phyloP scores from a whole-genome alignment of 2,797 vertebrate genomes.

The Halcyon leucocephala region DNA sequence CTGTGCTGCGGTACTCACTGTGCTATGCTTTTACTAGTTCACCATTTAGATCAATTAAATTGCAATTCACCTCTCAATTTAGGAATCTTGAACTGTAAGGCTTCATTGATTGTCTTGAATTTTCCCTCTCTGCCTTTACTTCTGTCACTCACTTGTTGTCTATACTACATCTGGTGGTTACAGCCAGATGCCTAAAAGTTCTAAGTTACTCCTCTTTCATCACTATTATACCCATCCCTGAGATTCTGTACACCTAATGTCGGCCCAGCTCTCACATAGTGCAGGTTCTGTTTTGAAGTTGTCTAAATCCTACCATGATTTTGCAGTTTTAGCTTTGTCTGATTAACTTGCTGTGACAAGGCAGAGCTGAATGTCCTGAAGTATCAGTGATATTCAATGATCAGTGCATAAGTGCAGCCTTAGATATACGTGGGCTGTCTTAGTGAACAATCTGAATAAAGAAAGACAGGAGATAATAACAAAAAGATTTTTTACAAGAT shows the following conservation, averaged over 20 bases:
- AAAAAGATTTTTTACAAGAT: neutral
- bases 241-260: neutral
- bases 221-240: neutral
- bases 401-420: neutral
- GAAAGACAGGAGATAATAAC: neutral
- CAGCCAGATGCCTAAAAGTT: neutral
- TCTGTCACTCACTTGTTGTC: neutral
- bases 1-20: neutral
- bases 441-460: neutral
- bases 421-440: neutral
- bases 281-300: neutral
- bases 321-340: neutral
- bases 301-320: neutral
- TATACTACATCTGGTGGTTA: neutral
- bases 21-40: neutral
- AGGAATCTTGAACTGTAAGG: neutral
- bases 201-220: neutral
- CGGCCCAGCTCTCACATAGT: neutral
- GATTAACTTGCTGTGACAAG: neutral
- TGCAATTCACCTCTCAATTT: neutral
- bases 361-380: neutral
- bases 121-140: neutral
- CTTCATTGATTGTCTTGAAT: neutral
- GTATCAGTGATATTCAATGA: neutral
- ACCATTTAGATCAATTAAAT: neutral